phyloP scores from a whole-genome alignment of 2,797 vertebrate genomes.

The Microhierax caerulescens region DNA sequence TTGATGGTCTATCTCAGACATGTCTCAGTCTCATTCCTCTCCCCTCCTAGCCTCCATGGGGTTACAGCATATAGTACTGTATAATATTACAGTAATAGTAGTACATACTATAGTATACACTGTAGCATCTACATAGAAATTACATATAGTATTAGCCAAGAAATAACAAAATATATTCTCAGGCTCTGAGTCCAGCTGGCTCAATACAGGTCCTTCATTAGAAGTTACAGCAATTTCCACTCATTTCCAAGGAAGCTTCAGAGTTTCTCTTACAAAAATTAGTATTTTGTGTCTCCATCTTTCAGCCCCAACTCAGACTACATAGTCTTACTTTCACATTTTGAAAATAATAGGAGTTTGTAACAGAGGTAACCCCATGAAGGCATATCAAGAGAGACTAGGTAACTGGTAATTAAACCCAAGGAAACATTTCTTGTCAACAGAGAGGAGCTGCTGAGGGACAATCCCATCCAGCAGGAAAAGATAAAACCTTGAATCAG shows the following conservation, averaged over 20 bases:
- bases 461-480: background rate
- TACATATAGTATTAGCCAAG: background rate
- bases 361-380: background rate
- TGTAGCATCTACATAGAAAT: background rate
- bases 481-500: background rate
- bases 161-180: background rate
- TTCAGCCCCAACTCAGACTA: background rate
- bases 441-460: background rate
- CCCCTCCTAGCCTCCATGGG: background rate
- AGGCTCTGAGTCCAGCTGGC: background rate
- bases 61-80: background rate
- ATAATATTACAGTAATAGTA: background rate
- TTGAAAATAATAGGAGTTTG: background rate
- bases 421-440: background rate
- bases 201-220: background rate
- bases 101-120: background rate
- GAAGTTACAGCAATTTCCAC: background rate
- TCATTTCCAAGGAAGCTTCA: background rate
- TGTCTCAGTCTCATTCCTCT: background rate
- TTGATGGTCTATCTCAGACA: background rate
- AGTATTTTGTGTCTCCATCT: background rate
- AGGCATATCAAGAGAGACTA: background rate
- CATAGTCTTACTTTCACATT: background rate
- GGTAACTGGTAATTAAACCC: background rate
- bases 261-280: background rate